Base-by-base conservation (phyloP, 2,797 vertebrate species). In the Sebastes kiyomatsui region DNA sequence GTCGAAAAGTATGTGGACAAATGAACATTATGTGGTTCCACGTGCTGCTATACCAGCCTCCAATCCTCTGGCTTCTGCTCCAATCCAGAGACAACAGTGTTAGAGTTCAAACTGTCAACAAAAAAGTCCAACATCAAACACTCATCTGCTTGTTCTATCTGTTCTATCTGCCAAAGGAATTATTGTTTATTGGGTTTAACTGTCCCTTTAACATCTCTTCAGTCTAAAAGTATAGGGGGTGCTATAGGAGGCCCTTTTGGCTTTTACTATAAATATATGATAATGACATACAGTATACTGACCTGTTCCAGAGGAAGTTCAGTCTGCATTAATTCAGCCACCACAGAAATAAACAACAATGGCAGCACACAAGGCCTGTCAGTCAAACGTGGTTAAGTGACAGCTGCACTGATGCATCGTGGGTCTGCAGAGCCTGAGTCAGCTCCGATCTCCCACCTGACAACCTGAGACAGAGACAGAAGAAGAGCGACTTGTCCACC, bases 331-430 rank as follows among this genome's bases (percentile, higher is more conserved):
- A 23, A 66, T 58, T 86, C 67, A 84, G 71, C 72, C 13, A 2
- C 59, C 25, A 23, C 60, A 55, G 33, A 70, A 71, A 32, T 7
- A 54, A 72, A 84, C 79, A 71, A 6, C 67, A 22, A 14, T 23
- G 38, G 18, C 62, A 68, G 65, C 42, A 16, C 61, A 38, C 70
- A 5, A 10, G 56, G 33, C 55, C 54, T 52, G 49, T 71, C 80
- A 83, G 61, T 85, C 81, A 81, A 46, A 77, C 11, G 16, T 46
- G 67, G 25, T 25, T 73, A 68, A 78, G 61, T 83, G 86, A 84
- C 84, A 85, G 81, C 62, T 70, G 80, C 75, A 75, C 79, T 85
- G 83, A 85, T 87, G 77, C 82, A 82, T 83, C 5, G 2, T 82
- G 83, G 79, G 82, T 81, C 61, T 75, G 72, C 54, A 65, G 30